A percentile compares a stretch with the other conserved stretches of the same genome.
These are phyloP conservation scores for Stenchaetothrips biformis DNA, from an alignment of 2,888 invertebrate species.

Conservation along the genomic window DNA sequence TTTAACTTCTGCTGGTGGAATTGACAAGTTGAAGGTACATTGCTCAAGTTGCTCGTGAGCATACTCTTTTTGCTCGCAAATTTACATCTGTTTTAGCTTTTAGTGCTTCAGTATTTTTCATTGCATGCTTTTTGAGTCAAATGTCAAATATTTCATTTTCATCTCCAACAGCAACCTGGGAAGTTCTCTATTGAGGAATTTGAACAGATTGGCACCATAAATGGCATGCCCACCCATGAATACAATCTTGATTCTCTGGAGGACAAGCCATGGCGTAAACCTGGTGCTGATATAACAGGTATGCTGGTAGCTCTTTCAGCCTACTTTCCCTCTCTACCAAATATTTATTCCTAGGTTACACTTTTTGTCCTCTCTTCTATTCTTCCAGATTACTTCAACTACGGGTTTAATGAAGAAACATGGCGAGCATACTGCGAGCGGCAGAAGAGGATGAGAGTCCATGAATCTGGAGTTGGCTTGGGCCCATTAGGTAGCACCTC, in stretches of 20 bases:
- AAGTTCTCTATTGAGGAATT: conserved; percentile 86
- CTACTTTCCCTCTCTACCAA: neutral
- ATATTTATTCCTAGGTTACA: conserved; percentile 39
- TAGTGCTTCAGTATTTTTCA: neutral
- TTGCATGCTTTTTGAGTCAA: neutral
- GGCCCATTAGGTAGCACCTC: conserved; percentile 40
- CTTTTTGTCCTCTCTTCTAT: conserved; percentile 28
- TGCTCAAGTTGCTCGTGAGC: neutral
- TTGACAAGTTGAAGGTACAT: conserved; percentile 39
- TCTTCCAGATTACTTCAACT: conserved; percentile 86
- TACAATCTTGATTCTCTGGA: conserved; percentile 92
- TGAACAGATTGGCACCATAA: conserved; percentile 86
- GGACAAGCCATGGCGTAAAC: conserved; percentile 99
- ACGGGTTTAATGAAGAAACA: conserved; percentile 98
- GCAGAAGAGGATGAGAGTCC: conserved; percentile 75
- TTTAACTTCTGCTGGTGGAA: conserved; percentile 45
- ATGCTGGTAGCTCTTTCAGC: conserved; percentile 22
- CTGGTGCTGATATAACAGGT: conserved; percentile 95
- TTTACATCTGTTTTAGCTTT: neutral
- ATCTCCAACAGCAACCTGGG: conserved; percentile 51
- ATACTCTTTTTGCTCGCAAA: neutral
- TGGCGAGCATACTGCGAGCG: conserved; percentile 97
- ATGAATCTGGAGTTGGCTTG: conserved; percentile 77
- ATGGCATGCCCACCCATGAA: conserved; percentile 88
- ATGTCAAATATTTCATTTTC: conserved; percentile 27